These are phyloP conservation scores for Carcinoscorpius rotundicauda DNA, from an alignment of 1,140 invertebrate species.

Conservation along the genomic window DNA sequence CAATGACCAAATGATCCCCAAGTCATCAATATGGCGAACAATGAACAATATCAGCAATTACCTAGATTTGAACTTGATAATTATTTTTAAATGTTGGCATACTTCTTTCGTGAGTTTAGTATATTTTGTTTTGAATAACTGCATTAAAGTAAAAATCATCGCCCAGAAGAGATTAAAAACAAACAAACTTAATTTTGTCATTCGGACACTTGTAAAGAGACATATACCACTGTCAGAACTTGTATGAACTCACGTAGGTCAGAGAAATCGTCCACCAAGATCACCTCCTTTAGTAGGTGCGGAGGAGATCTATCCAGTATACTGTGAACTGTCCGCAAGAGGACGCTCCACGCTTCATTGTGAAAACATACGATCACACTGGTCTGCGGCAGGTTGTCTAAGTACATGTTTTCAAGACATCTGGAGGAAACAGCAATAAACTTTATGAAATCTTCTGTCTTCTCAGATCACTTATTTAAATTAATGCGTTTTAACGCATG, in stretches of 20 bases:
- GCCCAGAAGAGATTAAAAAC: not conserved
- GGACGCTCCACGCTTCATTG: slow-evolving; percentile 45
- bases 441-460: no score
- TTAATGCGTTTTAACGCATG: no score
- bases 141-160: no score
- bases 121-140: no score
- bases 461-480: no score
- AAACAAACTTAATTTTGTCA: no score
- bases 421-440: slow-evolving; percentile 37
- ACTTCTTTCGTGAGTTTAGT: no score
- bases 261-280: slow-evolving; percentile 92
- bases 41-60: no score
- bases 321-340: slow-evolving; percentile 29
- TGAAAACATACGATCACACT: slow-evolving; percentile 95
- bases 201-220: not conserved
- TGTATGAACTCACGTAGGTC: slow-evolving; percentile 72
- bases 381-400: slow-evolving; percentile 67
- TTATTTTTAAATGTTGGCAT: no score
- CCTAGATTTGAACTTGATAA: no score
- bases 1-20: no score
- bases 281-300: slow-evolving; percentile 43
- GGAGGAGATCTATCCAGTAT: slow-evolving; percentile 27
- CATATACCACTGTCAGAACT: not conserved
- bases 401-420: slow-evolving; percentile 72
- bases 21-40: no score